phyloP scores from a whole-genome alignment of 2,113 vertebrate genomes.

The Perca schrenkii region DNA sequence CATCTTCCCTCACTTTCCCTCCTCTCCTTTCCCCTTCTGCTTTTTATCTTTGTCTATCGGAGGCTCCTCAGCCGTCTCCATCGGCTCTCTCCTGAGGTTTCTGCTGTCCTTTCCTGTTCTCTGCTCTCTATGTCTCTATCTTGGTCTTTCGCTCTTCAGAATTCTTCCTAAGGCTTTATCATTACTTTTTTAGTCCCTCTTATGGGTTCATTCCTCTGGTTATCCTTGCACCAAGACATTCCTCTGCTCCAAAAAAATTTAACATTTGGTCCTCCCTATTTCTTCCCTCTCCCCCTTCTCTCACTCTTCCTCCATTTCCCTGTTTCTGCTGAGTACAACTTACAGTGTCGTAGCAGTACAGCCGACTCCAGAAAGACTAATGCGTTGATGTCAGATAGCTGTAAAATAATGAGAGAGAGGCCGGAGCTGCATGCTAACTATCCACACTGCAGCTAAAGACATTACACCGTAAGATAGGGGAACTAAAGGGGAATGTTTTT shows the following conservation, averaged over 20 bases:
- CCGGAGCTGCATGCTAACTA: conserved; percentile 45
- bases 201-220: conserved; percentile 35
- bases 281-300: too few species aligned
- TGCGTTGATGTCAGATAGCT: conserved; percentile 56
- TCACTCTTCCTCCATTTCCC: conserved; percentile 30
- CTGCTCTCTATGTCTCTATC: conserved; percentile 42
- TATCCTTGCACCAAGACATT: conserved; percentile 17
- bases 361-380: conserved; percentile 40
- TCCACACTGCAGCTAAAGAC: conserved; percentile 32
- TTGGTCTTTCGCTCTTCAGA: conserved; percentile 8
- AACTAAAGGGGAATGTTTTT: conserved; percentile 26
- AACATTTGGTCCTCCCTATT: background rate
- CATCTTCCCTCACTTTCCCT: conserved; percentile 54
- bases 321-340: conserved; percentile 48
- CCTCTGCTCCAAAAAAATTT: conserved; percentile 3
- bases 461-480: conserved; percentile 3
- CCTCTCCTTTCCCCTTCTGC: conserved; percentile 10
- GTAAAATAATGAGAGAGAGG: conserved; percentile 46
- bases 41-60: conserved; percentile 54
- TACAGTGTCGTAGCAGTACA: conserved; percentile 34
- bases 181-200: conserved; percentile 6
- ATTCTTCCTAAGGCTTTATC: conserved; percentile 38
- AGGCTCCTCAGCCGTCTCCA: conserved; percentile 30
- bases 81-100: conserved; percentile 49
- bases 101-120: conserved; percentile 51